phyloP scores from a whole-genome alignment of 2,888 invertebrate genomes.

The Epinotia demarniana region DNA sequence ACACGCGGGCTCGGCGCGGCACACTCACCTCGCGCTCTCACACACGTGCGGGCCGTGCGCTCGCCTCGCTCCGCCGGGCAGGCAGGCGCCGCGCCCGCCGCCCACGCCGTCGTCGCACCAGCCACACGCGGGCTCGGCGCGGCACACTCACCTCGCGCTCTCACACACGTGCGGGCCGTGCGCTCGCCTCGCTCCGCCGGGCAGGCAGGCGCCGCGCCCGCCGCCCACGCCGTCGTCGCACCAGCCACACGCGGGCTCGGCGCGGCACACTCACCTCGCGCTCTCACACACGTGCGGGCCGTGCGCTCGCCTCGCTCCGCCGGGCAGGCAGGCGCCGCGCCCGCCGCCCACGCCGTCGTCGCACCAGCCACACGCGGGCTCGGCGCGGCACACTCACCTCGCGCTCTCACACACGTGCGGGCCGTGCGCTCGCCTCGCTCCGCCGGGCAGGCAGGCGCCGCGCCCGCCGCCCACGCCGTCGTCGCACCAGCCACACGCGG shows the following conservation, averaged over 20 bases:
- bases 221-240: conserved; percentile 89
- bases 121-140: conserved; percentile 97
- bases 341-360: conserved; percentile 97
- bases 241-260: background rate
- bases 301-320: conserved; percentile 88
- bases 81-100: conserved; percentile 94
- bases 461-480: conserved; percentile 86
- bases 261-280: conserved; percentile 68
- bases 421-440: conserved; percentile 90
- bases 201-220: conserved; percentile 87
- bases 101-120: conserved; percentile 99
- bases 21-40: conserved; percentile 80
- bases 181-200: conserved; percentile 93
- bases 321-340: conserved; percentile 94
- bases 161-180: conserved; percentile 87
- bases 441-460: conserved; percentile 92
- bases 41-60: conserved; percentile 85
- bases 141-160: conserved; percentile 88
- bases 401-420: conserved; percentile 87
- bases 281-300: conserved; percentile 86
- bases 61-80: conserved; percentile 92
- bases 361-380: conserved; percentile 99
- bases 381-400: conserved; percentile 91
- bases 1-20: background rate
- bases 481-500: conserved; percentile 71